Percentiles rank a stretch among this genome's conserved stretches.
These are phyloP conservation scores for Accipiter cooperii DNA, from an alignment of 2,113 vertebrate genomes.

Conservation along the genomic window DNA sequence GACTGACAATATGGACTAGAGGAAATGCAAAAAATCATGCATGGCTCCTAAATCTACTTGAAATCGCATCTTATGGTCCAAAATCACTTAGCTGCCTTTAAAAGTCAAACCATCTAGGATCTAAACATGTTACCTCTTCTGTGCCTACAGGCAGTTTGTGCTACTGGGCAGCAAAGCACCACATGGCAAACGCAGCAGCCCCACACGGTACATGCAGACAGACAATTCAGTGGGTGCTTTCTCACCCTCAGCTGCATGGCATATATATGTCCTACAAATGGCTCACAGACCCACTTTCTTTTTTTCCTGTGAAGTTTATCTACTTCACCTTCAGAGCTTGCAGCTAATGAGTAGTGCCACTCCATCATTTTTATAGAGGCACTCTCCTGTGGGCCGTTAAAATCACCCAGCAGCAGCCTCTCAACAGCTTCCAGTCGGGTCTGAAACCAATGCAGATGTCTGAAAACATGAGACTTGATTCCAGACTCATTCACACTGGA, in stretches of 20 bases:
- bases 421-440: background rate
- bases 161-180: background rate
- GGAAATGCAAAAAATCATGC: background rate
- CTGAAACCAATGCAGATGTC: background rate
- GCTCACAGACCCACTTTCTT: background rate
- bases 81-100: background rate
- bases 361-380: background rate
- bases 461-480: background rate
- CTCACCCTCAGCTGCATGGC: background rate
- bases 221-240: background rate
- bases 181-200: background rate
- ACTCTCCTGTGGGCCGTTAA: background rate
- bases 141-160: background rate
- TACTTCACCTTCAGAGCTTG: conserved; percentile 37
- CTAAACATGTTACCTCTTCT: background rate
- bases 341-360: background rate
- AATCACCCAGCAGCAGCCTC: background rate
- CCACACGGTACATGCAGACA: background rate
- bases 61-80: background rate
- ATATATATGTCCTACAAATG: background rate
- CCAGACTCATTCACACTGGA: background rate
- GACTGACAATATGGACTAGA: background rate
- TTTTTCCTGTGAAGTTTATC: background rate
- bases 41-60: background rate
- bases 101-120: background rate